Conservation (phyloP, 2,113 vertebrate species). For the Centropristis striata region DNA sequence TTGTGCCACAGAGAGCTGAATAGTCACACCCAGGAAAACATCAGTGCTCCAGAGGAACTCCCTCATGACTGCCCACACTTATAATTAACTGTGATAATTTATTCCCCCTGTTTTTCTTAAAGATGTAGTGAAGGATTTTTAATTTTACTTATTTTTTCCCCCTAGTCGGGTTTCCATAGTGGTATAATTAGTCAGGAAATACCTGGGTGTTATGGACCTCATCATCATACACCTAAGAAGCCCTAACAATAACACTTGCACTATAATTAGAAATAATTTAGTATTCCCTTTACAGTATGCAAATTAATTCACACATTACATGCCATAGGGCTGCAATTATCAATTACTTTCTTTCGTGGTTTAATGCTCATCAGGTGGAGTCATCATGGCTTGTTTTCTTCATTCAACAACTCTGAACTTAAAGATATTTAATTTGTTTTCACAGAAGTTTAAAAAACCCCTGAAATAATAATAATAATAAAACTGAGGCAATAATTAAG, state of each 20-base stretch:
- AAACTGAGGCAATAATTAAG: no score
- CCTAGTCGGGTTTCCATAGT: neutral
- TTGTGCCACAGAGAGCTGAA: conserved; percentile 42
- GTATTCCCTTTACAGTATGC: neutral
- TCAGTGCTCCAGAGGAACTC: conserved; percentile 30
- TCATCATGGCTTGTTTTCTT: neutral
- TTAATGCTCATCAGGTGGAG: neutral
- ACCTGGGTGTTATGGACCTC: neutral
- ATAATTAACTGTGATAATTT: conserved; percentile 41
- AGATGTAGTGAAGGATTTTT: conserved; percentile 24
- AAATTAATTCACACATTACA: neutral
- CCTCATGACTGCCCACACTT: conserved; percentile 22
- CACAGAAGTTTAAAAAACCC: neutral
- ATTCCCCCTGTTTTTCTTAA: conserved; percentile 9
- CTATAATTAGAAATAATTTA: neutral
- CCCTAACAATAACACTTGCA: conserved; percentile 3
- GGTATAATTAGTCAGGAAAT: conserved; percentile 15
- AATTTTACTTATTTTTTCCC: conserved; percentile 22
- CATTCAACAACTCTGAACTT: no score
- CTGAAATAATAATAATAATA: no score
- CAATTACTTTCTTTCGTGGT: no score
- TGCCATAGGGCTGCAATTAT: neutral
- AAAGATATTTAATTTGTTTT: neutral
- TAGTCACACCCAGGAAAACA: conserved; percentile 42
- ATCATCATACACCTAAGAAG: neutral